Evolutionary conservation across 2,797 vertebrate species (phyloP).

Genomic region (Rhynchotus rufescens): DNA sequence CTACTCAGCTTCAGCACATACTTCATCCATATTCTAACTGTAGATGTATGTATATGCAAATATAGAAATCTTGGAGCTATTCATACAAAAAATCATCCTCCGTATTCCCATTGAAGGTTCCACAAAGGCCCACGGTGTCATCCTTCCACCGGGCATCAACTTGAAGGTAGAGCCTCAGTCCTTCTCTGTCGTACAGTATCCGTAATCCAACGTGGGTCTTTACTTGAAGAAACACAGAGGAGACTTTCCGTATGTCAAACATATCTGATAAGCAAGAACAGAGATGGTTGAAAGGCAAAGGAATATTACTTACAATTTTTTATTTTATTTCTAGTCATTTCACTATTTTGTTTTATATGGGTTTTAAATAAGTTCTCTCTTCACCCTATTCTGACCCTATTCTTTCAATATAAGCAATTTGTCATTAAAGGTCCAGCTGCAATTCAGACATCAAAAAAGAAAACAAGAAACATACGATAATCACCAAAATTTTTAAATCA

Average conservation of each 20-base stretch:
- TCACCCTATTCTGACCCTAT: background rate
- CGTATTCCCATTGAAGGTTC: constrained; percentile 97
- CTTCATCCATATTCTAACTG: background rate
- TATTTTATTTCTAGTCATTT: background rate
- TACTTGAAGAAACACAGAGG: constrained; percentile 92
- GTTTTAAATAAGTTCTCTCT: background rate
- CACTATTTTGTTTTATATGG: background rate
- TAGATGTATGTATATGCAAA: background rate
- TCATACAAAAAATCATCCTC: constrained; percentile 97
- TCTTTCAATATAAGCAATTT: background rate
- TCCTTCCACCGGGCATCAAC: constrained; percentile 89
- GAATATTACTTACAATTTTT: background rate
- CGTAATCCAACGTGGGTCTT: constrained; percentile 86
- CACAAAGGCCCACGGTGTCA: constrained; percentile 92
- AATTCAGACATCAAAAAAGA: background rate
- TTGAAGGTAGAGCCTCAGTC: constrained; percentile 92
- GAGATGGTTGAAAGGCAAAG: background rate
- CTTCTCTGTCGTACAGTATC: constrained; percentile 89
- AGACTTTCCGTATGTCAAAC: constrained; percentile 91
- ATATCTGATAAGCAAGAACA: constrained; percentile 79
- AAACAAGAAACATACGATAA: background rate
- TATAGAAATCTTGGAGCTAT: background rate
- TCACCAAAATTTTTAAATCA: background rate
- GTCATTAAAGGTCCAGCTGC: accelerated
- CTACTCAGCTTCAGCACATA: background rate